Conservation (phyloP, 2,888 invertebrate genomes). For the Drosophila vallismaia region DNA sequence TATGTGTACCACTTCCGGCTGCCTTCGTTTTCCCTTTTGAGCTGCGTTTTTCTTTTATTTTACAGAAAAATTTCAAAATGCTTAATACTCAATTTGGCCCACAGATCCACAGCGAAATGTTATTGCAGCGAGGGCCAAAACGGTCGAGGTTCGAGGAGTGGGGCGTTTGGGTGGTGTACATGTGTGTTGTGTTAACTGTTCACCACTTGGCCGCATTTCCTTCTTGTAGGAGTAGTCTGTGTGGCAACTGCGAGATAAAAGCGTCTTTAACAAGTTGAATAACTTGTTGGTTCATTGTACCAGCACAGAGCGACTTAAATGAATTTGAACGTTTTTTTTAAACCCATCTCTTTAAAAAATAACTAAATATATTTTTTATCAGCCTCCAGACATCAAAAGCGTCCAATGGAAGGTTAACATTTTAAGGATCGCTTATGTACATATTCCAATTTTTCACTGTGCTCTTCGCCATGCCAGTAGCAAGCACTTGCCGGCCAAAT, state of each 20-base stretch:
- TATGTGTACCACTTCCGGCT: slow-evolving; percentile 61
- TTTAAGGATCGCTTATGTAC: neutral
- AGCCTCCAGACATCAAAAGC: too few relatives aligned
- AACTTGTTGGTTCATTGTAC: slow-evolving; percentile 40
- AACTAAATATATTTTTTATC: too few relatives aligned
- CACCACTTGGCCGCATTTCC: slow-evolving; percentile 53
- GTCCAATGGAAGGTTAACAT: neutral
- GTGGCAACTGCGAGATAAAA: slow-evolving; percentile 57
- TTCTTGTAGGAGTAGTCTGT: slow-evolving; percentile 28
- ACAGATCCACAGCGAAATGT: slow-evolving; percentile 48
- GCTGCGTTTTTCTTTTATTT: slow-evolving; percentile 22
- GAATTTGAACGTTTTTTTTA: neutral
- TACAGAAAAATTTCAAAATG: slow-evolving; percentile 60
- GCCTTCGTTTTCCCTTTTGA: slow-evolving; percentile 16
- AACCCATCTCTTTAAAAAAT: too few relatives aligned
- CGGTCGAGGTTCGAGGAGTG: neutral
- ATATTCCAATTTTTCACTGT: neutral
- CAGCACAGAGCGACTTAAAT: neutral
- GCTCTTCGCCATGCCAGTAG: slow-evolving; percentile 7
- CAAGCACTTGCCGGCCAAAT: slow-evolving; percentile 54
- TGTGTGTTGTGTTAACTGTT: slow-evolving; percentile 62
- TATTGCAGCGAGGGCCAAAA: slow-evolving; percentile 13
- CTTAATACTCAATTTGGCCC: slow-evolving; percentile 73
- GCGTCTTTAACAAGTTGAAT: slow-evolving; percentile 33
- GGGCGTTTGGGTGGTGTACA: slow-evolving; percentile 10